Percentiles rank a stretch among this genome's conserved stretches.
phyloP scores from a whole-genome alignment of 92 coral and sea anemone species.

The Micromussa lordhowensis region DNA sequence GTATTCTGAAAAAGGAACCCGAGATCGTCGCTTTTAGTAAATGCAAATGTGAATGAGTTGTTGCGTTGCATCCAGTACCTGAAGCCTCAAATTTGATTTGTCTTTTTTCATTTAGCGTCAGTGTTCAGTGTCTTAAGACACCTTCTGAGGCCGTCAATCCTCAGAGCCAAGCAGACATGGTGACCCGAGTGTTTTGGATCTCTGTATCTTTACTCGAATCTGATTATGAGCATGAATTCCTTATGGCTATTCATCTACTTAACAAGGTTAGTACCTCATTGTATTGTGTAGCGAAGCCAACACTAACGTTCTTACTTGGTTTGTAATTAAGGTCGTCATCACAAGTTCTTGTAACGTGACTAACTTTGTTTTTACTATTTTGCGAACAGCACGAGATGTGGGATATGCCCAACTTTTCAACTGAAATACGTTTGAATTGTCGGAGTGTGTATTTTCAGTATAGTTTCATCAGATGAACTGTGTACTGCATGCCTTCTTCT shows the following conservation, averaged over 20 bases:
- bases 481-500: not conserved
- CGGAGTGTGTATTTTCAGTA: too few species aligned
- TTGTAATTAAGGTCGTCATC: not conserved
- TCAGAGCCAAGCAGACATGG: conserved; percentile 93
- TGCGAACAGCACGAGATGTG: too few species aligned
- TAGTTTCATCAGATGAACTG: too few species aligned
- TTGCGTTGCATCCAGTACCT: too few species aligned
- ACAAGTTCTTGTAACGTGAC: not conserved
- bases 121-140: conserved; percentile 91
- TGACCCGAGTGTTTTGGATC: conserved; percentile 98
- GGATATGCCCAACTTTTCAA: too few species aligned
- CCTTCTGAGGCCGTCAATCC: conserved; percentile 83
- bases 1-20: too few species aligned
- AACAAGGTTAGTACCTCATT: conserved; percentile 75
- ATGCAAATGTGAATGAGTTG: too few species aligned
- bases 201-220: conserved; percentile 97
- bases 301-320: not conserved
- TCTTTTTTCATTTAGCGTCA: conserved; percentile 60
- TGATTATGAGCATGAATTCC: conserved; percentile 96
- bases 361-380: not conserved
- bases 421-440: too few species aligned
- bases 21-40: too few species aligned
- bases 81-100: not conserved
- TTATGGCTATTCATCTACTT: conserved; percentile 88
- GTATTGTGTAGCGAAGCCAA: not conserved